A percentile compares a stretch with the other conserved stretches of the same genome.
phyloP scores from a whole-genome alignment of 2,888 invertebrate genomes.

The Dascillus cervinus region DNA sequence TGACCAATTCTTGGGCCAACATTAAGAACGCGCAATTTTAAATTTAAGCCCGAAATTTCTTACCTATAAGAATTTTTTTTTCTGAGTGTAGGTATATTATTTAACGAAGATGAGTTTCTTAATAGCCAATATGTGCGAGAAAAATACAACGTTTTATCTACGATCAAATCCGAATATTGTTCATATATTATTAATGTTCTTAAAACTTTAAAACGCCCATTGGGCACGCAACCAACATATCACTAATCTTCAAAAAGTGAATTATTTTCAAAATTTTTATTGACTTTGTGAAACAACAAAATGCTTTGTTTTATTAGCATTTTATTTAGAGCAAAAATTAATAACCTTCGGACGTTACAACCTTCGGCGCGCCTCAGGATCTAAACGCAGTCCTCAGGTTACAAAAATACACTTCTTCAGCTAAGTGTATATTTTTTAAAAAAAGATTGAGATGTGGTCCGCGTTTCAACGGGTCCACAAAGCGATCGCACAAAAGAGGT shows the following conservation, averaged over 20 bases:
- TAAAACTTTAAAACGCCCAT: no score
- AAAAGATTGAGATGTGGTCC: constrained; percentile 27
- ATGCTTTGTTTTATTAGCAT: background rate
- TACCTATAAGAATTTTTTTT: no score
- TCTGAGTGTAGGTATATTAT: no score
- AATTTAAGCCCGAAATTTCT: no score
- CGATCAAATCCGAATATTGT: no score
- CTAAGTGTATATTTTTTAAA: constrained; percentile 18
- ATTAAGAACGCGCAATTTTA: no score
- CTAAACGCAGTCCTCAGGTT: background rate
- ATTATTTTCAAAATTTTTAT: background rate
- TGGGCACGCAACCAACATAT: no score
- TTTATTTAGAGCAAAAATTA: background rate
- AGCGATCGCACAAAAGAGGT: constrained; percentile 24
- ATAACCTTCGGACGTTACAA: background rate
- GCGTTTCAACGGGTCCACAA: constrained; percentile 30
- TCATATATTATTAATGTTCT: no score
- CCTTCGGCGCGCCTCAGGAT: background rate
- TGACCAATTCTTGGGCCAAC: no score
- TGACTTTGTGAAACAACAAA: background rate
- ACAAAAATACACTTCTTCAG: background rate
- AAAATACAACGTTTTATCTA: no score
- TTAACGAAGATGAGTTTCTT: no score
- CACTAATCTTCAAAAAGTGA: background rate
- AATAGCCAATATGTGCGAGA: no score